These are phyloP conservation scores for Teleogryllus occipitalis DNA, from an alignment of 1,140 invertebrate genomes.

Conservation along the genomic window DNA sequence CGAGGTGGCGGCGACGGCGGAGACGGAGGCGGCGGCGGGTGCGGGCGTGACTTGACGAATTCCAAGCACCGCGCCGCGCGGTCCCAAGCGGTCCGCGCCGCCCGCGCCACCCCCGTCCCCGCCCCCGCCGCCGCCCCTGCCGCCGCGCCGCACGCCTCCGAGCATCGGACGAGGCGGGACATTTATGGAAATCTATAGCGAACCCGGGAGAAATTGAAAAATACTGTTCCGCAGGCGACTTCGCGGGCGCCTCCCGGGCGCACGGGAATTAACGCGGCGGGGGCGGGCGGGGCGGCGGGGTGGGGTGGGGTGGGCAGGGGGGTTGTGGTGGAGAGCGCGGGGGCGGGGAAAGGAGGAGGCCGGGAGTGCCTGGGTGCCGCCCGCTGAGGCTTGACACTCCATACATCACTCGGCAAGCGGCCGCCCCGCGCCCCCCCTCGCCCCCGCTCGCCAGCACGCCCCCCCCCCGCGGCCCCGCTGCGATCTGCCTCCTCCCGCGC, in stretches of 20 bases:
- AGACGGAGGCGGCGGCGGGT: neutral
- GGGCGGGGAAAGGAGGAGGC: neutral
- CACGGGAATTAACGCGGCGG: neutral
- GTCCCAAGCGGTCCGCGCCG: neutral
- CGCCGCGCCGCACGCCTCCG: neutral
- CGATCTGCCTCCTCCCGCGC: too few species aligned
- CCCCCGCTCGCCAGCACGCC: neutral
- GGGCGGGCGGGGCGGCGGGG: too few species aligned
- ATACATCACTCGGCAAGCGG: neutral
- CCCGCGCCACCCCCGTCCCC: too few species aligned
- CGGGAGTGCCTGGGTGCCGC: too few species aligned
- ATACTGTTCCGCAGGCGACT: neutral
- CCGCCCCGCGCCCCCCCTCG: too few species aligned
- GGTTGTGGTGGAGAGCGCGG: neutral
- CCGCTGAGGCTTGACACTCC: neutral
- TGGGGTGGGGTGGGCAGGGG: too few species aligned
- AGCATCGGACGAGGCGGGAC: neutral
- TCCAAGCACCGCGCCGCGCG: neutral
- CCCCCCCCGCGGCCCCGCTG: too few species aligned
- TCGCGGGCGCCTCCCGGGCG: neutral
- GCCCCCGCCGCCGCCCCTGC: too few species aligned
- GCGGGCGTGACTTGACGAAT: neutral
- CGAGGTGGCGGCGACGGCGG: too few species aligned
- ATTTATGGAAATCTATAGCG: neutral
- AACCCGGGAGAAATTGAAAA: neutral